Evolutionary conservation across 1,140 invertebrate species (phyloP).

Genomic region (Parasteatoda tepidariorum): DNA sequence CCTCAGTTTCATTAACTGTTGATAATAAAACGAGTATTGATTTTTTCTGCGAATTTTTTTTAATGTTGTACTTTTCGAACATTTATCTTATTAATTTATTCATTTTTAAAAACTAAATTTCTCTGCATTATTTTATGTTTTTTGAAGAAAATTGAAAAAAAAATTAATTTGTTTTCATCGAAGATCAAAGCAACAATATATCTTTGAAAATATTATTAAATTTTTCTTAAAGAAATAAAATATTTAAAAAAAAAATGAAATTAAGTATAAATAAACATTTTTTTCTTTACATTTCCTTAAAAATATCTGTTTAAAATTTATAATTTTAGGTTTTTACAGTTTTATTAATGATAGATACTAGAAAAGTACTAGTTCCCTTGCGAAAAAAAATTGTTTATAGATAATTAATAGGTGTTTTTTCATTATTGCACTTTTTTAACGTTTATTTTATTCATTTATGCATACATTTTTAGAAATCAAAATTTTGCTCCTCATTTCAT

Average conservation of each 20-base stretch:
- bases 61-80: neutral
- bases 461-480: neutral
- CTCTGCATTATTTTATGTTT: neutral
- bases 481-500: neutral
- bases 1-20: too few species aligned
- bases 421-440: neutral
- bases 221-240: neutral
- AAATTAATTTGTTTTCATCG: neutral
- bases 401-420: too few species aligned
- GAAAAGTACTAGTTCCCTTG: too few species aligned
- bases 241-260: too few species aligned
- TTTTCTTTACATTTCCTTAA: too few species aligned
- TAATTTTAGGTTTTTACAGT: too few species aligned
- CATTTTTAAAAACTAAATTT: neutral
- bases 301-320: too few species aligned
- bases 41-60: too few species aligned
- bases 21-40: too few species aligned
- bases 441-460: neutral
- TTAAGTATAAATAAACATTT: too few species aligned
- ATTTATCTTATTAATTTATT: neutral
- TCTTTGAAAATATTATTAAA: neutral
- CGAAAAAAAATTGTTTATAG: too few species aligned
- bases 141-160: neutral
- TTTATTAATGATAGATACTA: too few species aligned
- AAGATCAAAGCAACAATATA: constrained; percentile 13